phyloP scores from a whole-genome alignment of 1,140 invertebrate genomes.

The Drosophila malerkotliana region DNA sequence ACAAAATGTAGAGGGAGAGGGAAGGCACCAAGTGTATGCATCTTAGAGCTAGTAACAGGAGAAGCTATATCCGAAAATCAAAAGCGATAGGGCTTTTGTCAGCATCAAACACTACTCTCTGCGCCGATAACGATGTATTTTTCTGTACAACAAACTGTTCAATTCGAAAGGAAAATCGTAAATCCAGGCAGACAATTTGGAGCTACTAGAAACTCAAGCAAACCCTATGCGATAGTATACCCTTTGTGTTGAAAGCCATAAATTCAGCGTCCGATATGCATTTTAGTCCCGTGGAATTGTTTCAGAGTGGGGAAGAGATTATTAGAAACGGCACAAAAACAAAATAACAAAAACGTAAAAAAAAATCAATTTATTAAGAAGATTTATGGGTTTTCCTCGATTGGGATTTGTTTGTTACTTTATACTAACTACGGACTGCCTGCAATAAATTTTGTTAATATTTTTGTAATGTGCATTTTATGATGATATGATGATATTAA shows the following conservation, averaged over 20 bases:
- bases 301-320: constrained; percentile 27
- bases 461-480: constrained; percentile 79
- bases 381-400: constrained; percentile 61
- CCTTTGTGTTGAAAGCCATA: constrained; percentile 20
- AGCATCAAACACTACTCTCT: constrained; percentile 71
- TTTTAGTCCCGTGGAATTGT: constrained; percentile 12
- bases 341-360: no score
- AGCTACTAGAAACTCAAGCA: constrained; percentile 14
- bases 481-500: constrained; percentile 77
- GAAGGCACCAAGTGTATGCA: constrained; percentile 34
- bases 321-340: constrained; percentile 48
- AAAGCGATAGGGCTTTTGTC: constrained; percentile 56
- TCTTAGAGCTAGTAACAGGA: constrained; percentile 54
- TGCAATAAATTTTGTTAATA: constrained; percentile 83
- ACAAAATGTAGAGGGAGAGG: constrained; percentile 1
- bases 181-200: constrained; percentile 8
- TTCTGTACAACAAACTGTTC: constrained; percentile 44
- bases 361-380: constrained; percentile 26
- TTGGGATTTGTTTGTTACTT: constrained; percentile 80
- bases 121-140: constrained; percentile 48
- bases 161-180: constrained; percentile 13
- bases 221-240: neutral
- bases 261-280: constrained; percentile 19
- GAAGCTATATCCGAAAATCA: constrained; percentile 69
- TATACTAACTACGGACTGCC: constrained; percentile 79